A percentile compares a stretch with the other conserved stretches of the same genome.
Conservation (phyloP, 1,140 invertebrate species). For the Sitodiplosis mosellana region DNA sequence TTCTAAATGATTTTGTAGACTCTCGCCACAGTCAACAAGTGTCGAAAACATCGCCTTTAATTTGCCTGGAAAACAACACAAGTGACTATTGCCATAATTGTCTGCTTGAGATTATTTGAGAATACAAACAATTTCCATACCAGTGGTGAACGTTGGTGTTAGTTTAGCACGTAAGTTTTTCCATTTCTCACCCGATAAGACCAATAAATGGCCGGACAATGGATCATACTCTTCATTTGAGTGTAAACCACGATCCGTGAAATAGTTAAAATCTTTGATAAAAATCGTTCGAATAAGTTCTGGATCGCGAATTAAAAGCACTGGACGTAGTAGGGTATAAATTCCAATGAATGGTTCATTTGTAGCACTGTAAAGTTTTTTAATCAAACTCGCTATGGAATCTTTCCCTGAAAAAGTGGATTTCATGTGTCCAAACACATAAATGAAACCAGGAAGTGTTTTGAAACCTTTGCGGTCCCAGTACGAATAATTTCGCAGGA, state of each 20-base stretch:
- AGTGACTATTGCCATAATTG: too few relatives aligned
- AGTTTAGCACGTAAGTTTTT: conserved; percentile 29
- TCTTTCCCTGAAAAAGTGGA: too few relatives aligned
- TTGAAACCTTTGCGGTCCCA: too few relatives aligned
- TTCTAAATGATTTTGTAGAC: conserved; percentile 4
- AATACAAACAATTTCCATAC: too few relatives aligned
- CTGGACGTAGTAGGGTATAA: conserved; percentile 12
- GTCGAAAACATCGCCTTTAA: conserved; percentile 29
- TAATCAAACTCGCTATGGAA: too few relatives aligned
- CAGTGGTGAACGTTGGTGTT: conserved; percentile 7
- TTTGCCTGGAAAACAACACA: conserved; percentile 27
- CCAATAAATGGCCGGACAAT: conserved; percentile 25
- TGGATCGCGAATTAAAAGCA: conserved; percentile 13
- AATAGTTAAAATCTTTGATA: conserved; percentile 22
- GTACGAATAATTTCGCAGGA: too few relatives aligned
- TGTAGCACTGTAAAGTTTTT: conserved; percentile 4
- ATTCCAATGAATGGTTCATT: conserved; percentile 10
- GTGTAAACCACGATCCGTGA: conserved; percentile 12
- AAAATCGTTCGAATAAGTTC: conserved; percentile 28
- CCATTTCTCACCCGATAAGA: conserved; percentile 28
- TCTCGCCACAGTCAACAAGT: conserved; percentile 16
- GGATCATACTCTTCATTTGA: conserved; percentile 21
- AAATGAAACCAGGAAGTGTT: too few relatives aligned
- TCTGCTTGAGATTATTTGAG: too few relatives aligned
- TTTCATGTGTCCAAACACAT: too few relatives aligned